Evolutionary conservation across 2,888 invertebrate genomes (phyloP).

Genomic region (Cinara cedri): DNA sequence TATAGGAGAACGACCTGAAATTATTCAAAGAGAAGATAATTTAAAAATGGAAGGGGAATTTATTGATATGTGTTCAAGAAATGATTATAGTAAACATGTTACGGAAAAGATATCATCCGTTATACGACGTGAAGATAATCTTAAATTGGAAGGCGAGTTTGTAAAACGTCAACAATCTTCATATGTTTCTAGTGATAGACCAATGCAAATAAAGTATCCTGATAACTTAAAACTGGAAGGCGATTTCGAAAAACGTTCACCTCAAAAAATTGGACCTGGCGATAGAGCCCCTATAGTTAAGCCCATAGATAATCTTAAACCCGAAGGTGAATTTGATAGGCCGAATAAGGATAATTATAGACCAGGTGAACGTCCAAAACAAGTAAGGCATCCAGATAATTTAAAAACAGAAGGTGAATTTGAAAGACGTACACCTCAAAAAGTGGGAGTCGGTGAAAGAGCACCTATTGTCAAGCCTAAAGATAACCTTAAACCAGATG

Average conservation of each 20-base stretch:
- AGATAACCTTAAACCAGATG: slow-evolving; percentile 72
- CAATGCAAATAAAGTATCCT: slow-evolving; percentile 63
- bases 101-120: slow-evolving; percentile 61
- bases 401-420: slow-evolving; percentile 69
- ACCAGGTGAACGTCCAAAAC: slow-evolving; percentile 64
- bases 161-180: slow-evolving; percentile 62
- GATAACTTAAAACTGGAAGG: slow-evolving; percentile 68
- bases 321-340: slow-evolving; percentile 70
- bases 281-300: slow-evolving; percentile 62
- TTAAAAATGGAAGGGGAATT: slow-evolving; percentile 71
- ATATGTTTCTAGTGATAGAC: slow-evolving; percentile 62
- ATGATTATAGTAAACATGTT: slow-evolving; percentile 62
- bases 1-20: slow-evolving; percentile 61
- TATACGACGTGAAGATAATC: slow-evolving; percentile 67
- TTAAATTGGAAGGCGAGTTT: slow-evolving; percentile 65
- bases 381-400: slow-evolving; percentile 67
- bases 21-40: slow-evolving; percentile 66
- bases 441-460: slow-evolving; percentile 63
- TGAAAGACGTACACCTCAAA: slow-evolving; percentile 63
- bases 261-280: slow-evolving; percentile 63
- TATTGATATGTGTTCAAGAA: slow-evolving; percentile 68
- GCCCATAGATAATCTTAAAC: slow-evolving; percentile 64
- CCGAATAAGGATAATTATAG: slow-evolving; percentile 66
- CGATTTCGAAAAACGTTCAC: slow-evolving; percentile 62
- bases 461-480: slow-evolving; percentile 61